Conservation (phyloP, 92 coral and sea anemone species). For the Scolanthus callimorphus region DNA sequence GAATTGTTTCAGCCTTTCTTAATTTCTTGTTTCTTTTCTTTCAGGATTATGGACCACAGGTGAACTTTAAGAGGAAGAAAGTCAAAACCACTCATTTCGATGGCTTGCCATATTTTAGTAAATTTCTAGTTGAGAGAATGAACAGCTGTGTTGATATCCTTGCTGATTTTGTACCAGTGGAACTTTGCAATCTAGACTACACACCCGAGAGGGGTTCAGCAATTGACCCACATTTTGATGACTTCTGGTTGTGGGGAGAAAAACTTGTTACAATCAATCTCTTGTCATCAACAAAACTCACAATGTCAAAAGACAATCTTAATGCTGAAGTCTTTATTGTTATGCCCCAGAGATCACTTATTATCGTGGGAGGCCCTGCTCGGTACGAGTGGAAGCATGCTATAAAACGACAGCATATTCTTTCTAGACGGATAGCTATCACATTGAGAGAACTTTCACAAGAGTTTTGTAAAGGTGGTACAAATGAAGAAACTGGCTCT, state of each 20-base stretch:
- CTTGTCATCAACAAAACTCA: conserved; percentile 61
- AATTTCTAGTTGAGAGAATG: conserved; percentile 71
- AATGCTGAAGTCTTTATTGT: conserved; percentile 58
- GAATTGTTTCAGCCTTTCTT: too few relatives aligned
- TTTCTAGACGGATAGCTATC: conserved; percentile 75
- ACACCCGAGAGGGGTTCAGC: conserved; percentile 81
- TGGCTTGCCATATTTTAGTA: conserved; percentile 85
- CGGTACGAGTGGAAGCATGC: conserved; percentile 91
- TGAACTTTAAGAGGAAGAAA: conserved; percentile 89
- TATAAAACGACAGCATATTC: conserved; percentile 71
- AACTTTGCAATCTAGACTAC: conserved; percentile 91
- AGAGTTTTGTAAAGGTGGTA: conserved; percentile 66
- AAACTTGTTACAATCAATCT: conserved; percentile 83
- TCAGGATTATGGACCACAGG: conserved; percentile 99
- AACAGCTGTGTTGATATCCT: conserved; percentile 36
- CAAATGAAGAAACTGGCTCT: conserved; percentile 33
- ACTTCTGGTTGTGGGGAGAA: conserved; percentile 97
- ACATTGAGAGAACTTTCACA: conserved; percentile 84
- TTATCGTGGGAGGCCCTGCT: conserved; percentile 72
- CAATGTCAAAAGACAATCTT: conserved; percentile 42
- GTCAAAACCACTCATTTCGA: conserved; percentile 63
- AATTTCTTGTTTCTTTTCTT: too few relatives aligned
- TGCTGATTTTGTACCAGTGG: conserved; percentile 74
- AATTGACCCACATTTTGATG: conserved; percentile 93
- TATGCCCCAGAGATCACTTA: conserved; percentile 73